Evolutionary conservation across 35 echinoderm and acorn worm genomes (phyloP).

Genomic region (Apostichopus parvimensis): DNA sequence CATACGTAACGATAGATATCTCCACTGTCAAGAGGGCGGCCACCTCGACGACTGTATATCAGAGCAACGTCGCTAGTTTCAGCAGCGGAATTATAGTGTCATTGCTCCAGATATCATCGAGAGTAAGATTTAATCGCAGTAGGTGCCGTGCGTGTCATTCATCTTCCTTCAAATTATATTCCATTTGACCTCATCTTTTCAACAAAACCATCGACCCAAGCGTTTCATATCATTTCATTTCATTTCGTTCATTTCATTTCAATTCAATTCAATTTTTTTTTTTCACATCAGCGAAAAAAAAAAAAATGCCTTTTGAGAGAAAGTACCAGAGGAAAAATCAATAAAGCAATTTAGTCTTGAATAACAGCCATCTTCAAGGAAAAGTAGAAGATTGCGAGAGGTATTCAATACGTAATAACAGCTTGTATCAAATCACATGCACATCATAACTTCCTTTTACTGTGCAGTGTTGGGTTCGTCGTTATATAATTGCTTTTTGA

Average conservation of each 20-base stretch:
- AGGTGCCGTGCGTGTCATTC: background rate
- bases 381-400: background rate
- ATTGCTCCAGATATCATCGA: too few relatives aligned
- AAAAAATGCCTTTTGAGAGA: background rate
- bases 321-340: background rate
- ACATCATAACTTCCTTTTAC: background rate
- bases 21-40: too few relatives aligned
- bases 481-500: too few relatives aligned
- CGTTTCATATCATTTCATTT: background rate
- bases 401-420: background rate
- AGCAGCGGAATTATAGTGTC: too few relatives aligned
- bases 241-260: too few relatives aligned
- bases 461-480: background rate
- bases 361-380: background rate
- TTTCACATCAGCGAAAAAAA: background rate
- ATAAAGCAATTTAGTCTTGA: constrained; percentile 5
- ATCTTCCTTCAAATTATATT: background rate
- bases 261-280: too few relatives aligned
- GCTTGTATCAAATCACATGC: background rate
- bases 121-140: too few relatives aligned
- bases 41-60: too few relatives aligned
- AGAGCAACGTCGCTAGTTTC: too few relatives aligned
- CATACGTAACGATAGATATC: too few relatives aligned
- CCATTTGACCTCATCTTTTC: background rate
- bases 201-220: background rate